These are phyloP conservation scores for Hystrix cristata DNA, from an alignment of 2,113 vertebrate genomes.

Conservation along the genomic window DNA sequence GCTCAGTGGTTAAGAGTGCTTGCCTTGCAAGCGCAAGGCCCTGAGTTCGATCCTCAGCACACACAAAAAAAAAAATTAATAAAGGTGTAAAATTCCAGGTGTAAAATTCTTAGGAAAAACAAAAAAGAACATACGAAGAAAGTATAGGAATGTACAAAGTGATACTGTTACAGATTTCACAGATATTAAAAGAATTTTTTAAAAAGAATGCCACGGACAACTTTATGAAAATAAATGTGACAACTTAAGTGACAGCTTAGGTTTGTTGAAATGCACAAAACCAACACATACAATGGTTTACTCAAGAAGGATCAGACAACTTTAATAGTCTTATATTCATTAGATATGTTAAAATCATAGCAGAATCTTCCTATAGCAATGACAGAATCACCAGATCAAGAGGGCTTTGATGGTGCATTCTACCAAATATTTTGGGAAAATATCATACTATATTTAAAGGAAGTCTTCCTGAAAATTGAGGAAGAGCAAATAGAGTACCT, in stretches of 20 bases:
- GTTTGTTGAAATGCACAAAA: not conserved
- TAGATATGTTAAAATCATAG: not conserved
- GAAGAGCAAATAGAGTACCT: not conserved
- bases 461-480: not conserved
- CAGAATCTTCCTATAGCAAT: not conserved
- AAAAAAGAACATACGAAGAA: not conserved
- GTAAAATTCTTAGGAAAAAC: not conserved
- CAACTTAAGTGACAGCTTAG: not conserved
- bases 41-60: no score
- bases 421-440: not conserved
- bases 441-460: not conserved
- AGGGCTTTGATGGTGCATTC: not conserved
- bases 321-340: not conserved
- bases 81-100: not conserved
- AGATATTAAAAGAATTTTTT: not conserved
- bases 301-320: not conserved
- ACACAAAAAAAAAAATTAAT: not conserved
- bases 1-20: no score
- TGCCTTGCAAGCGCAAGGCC: no score
- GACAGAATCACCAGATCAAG: not conserved
- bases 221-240: not conserved
- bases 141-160: not conserved
- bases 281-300: not conserved
- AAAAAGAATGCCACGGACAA: not conserved
- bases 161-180: not conserved